Base-by-base conservation (phyloP, 2,888 invertebrate genomes). In the Mayetiola destructor region DNA sequence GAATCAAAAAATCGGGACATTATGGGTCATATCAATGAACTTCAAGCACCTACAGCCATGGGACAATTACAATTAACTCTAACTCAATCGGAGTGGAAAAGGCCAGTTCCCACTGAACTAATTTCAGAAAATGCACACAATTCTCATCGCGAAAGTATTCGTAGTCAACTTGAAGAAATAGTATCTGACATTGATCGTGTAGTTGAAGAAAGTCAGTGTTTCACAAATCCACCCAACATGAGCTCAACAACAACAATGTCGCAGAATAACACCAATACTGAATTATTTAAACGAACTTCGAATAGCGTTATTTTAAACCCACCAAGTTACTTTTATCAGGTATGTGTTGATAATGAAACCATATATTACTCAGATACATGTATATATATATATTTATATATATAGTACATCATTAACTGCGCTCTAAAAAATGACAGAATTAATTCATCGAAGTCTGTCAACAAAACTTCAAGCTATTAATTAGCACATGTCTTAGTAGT, bases 171-270 rank as follows among this genome's bases (percentile, higher is more conserved):
- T 57, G 77, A 77, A 62, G 77, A 79, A 64, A 80, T 80, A 56
- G 79, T 80, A 62, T 78, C 77, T 30, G 79, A 79, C 68, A 75
- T 80, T 64, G 80, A 80, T 66, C 73, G 71, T 54, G 79, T 76
- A 61, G 78, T 76, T 29, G 76, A 74, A 62, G 75, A 72, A 52
- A 27, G 48, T n/a, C 29, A 53, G 30, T 16, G 10, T 12, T 18
- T 30, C 6, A 16, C 40, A 18, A 29, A 30, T 18, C 12, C 14
- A 10, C 1, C 10, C n/a, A 3, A 20, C 5, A 8, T 9, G 10
- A n/a, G 37, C 37, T 23, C 55, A 18, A 23, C 27, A 14, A 37
- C 55, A 27, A 23, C 23, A 23, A 21, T 27, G n/a, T 18, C 29
- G 8, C n/a, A 58, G 57, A 56, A 61, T 59, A 3, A 21, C 29